Evolutionary conservation across 2,113 vertebrate genomes (phyloP).

Genomic region (Tetrax tetrax): DNA sequence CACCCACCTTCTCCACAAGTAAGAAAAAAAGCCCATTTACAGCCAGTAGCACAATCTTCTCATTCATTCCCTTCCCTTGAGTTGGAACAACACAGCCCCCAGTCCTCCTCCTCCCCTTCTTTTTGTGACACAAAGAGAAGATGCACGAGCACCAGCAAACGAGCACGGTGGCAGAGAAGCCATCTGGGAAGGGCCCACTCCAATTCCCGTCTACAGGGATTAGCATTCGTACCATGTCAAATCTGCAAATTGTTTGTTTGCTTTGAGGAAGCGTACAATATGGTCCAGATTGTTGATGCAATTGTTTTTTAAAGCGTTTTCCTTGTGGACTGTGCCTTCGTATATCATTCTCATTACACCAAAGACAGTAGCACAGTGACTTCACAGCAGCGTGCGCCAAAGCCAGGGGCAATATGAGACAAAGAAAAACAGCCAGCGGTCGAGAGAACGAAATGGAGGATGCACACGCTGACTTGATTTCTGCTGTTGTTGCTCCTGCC

Average conservation of each 20-base stretch:
- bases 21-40: neutral
- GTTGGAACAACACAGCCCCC: neutral
- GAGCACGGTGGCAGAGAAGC: neutral
- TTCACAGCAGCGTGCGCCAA: neutral
- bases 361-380: neutral
- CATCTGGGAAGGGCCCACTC: neutral
- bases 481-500: neutral
- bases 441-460: neutral
- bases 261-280: neutral
- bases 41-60: neutral
- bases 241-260: neutral
- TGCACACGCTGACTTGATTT: too few species aligned
- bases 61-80: neutral
- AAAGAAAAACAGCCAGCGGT: neutral
- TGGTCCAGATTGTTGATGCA: neutral
- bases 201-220: neutral
- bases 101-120: neutral
- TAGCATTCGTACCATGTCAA: neutral
- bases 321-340: neutral
- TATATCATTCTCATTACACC: neutral
- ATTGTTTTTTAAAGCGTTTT: neutral
- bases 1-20: rapidly evolving
- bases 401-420: neutral
- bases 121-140: neutral
- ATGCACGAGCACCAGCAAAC: rapidly evolving